A percentile compares a stretch with the other conserved stretches of the same genome.
These are phyloP conservation scores for Eumacrocentrus americanus DNA, from an alignment of 2,888 invertebrate genomes.

Conservation along the genomic window DNA sequence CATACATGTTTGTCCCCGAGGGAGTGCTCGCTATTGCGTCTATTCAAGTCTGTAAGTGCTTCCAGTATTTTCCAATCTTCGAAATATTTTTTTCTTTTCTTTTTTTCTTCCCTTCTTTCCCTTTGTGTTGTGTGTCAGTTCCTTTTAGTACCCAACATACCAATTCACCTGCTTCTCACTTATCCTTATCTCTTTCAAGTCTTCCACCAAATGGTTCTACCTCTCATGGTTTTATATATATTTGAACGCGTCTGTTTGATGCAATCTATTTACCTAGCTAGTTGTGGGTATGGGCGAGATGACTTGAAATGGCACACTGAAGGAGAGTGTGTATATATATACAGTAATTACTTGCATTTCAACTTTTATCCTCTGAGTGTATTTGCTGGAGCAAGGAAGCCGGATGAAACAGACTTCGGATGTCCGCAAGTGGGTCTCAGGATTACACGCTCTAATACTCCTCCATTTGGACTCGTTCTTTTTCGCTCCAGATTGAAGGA, in stretches of 20 bases:
- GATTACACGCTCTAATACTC: slow-evolving; percentile 12
- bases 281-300: neutral
- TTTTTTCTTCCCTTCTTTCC: neutral
- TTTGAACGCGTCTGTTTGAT: neutral
- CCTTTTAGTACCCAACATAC: neutral
- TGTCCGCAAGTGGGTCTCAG: slow-evolving; percentile 11
- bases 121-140: neutral
- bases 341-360: neutral
- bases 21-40: slow-evolving; percentile 25
- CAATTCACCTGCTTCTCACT: slow-evolving; percentile 3
- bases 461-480: slow-evolving; percentile 4
- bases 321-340: no score
- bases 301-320: neutral
- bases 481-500: neutral
- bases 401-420: neutral
- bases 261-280: neutral
- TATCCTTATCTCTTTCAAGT: neutral
- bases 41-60: slow-evolving; percentile 24
- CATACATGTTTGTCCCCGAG: slow-evolving; percentile 18
- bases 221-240: no score
- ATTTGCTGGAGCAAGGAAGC: neutral
- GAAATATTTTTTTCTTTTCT: slow-evolving; percentile 8
- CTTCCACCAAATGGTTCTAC: neutral
- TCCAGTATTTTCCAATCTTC: slow-evolving; percentile 33
- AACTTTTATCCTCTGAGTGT: neutral